These are phyloP conservation scores for Anguilla pacifica DNA, from an alignment of 2,797 vertebrate genomes.

Conservation along the genomic window DNA sequence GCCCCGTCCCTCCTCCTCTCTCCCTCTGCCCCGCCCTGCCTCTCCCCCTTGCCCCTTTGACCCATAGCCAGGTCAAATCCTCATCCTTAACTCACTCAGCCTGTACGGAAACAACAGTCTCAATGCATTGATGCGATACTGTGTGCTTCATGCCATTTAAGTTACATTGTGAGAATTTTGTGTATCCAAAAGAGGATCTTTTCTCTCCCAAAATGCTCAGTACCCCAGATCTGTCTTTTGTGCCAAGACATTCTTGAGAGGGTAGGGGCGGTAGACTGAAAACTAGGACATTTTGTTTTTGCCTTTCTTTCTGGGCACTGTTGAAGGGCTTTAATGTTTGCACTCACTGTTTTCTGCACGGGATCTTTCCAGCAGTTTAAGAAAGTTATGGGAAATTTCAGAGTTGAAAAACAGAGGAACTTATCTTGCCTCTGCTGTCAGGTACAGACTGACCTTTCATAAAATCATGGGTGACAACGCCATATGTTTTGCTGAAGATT, in stretches of 20 bases:
- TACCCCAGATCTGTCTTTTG: background rate
- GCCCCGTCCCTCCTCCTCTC: background rate
- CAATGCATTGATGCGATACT: background rate
- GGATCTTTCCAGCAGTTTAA: background rate
- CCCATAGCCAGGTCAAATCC: background rate
- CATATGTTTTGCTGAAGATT: background rate
- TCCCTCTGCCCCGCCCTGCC: background rate
- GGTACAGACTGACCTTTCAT: background rate
- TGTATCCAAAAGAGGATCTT: background rate
- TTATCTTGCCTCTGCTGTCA: background rate
- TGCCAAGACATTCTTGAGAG: background rate
- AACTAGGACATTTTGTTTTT: background rate
- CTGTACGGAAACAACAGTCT: background rate
- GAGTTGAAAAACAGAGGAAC: background rate
- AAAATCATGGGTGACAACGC: background rate
- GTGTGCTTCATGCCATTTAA: background rate
- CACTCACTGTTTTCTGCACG: background rate
- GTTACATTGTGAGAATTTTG: background rate
- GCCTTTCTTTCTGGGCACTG: background rate
- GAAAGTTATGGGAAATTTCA: background rate
- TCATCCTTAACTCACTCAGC: background rate
- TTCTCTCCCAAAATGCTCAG: background rate
- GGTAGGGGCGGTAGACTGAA: background rate
- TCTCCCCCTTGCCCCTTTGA: background rate
- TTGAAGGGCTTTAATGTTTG: background rate